These are phyloP conservation scores for Meloidogyne exigua DNA, from an alignment of 1,140 invertebrate species.

Conservation along the genomic window DNA sequence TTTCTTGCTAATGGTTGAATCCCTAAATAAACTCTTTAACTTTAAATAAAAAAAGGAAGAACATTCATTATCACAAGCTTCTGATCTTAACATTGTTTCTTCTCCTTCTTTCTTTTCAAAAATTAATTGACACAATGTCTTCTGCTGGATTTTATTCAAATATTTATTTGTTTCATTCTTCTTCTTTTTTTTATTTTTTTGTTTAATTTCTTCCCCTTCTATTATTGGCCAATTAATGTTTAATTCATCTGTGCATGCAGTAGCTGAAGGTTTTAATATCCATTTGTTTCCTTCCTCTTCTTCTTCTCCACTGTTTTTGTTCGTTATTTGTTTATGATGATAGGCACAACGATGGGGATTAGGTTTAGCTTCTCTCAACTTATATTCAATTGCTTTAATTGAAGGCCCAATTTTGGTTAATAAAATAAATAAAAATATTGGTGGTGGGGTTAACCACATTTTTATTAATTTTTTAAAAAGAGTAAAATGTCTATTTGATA, in stretches of 20 bases:
- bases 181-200: neutral
- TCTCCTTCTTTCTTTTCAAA: neutral
- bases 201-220: neutral
- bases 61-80: conserved; percentile 15
- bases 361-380: neutral
- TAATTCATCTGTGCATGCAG: neutral
- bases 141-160: neutral
- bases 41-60: neutral
- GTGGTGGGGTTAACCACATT: too few species aligned
- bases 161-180: neutral
- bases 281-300: neutral
- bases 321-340: neutral
- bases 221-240: neutral
- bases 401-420: neutral
- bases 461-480: too few species aligned
- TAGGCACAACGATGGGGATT: neutral
- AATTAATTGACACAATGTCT: neutral
- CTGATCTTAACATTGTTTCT: neutral
- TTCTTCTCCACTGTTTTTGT: neutral
- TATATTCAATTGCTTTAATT: neutral
- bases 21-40: neutral
- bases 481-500: too few species aligned
- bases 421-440: too few species aligned
- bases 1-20: conserved; percentile 15
- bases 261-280: conserved; percentile 9